These are phyloP conservation scores for Steinernema scapterisci DNA, from an alignment of 2,888 invertebrate genomes.

Conservation along the genomic window DNA sequence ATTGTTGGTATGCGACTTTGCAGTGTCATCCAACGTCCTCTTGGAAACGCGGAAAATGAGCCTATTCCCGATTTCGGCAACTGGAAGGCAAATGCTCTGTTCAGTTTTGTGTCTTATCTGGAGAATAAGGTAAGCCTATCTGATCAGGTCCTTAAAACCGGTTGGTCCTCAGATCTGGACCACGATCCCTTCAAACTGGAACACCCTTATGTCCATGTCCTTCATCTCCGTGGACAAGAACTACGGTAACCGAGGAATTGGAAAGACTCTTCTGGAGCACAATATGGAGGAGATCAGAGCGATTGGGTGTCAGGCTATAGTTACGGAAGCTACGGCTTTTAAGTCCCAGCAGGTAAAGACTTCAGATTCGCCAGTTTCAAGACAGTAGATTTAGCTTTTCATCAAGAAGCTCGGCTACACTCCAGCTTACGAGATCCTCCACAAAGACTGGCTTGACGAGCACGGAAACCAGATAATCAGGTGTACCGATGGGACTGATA, in stretches of 20 bases:
- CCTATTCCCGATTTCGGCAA: background rate
- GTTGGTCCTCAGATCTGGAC: slow-evolving; percentile 41
- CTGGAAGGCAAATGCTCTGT: slow-evolving; percentile 24
- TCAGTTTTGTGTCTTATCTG: slow-evolving; percentile 33
- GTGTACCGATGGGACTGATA: slow-evolving; percentile 24
- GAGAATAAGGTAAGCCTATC: slow-evolving; percentile 36
- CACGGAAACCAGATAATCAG: slow-evolving; percentile 29
- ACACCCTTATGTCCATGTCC: slow-evolving; percentile 36
- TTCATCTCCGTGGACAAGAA: slow-evolving; percentile 42
- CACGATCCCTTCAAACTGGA: slow-evolving; percentile 38
- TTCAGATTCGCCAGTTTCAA: background rate
- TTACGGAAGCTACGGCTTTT: slow-evolving; percentile 46
- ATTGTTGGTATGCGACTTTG: slow-evolving; percentile 41
- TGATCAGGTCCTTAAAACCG: background rate
- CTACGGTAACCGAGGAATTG: slow-evolving; percentile 44
- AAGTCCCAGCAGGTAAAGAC: slow-evolving; percentile 46
- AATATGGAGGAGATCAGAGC: slow-evolving; percentile 39
- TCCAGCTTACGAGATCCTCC: slow-evolving; percentile 32
- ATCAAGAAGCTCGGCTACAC: slow-evolving; percentile 16
- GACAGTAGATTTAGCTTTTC: slow-evolving; percentile 27
- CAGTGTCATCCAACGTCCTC: slow-evolving; percentile 34
- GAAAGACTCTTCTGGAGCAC: slow-evolving; percentile 35
- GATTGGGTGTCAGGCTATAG: slow-evolving; percentile 42
- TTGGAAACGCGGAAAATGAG: background rate
- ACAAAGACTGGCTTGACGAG: slow-evolving; percentile 32